Base-by-base conservation (phyloP, 2,797 vertebrate species). In the Nyctalus aviator region DNA sequence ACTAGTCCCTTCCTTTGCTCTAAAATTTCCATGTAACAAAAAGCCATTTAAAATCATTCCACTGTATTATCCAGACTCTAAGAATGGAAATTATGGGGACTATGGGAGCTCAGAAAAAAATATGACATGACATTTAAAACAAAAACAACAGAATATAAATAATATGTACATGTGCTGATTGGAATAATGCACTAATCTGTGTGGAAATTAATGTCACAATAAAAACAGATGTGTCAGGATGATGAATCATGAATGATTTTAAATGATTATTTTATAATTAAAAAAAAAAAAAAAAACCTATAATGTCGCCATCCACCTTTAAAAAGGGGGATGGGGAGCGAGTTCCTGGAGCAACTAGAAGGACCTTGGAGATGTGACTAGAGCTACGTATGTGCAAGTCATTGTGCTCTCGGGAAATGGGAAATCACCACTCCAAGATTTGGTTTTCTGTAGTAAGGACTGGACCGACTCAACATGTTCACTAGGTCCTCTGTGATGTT, bases 21-120 rank as follows among this genome's bases (percentile, higher is more conserved):
- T 91, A 23, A 89, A 75, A 91, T 79, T 69, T 93, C 57, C 32
- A 55, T n/a, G 15, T 59, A 64, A 86, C 17, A 76, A 91, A 85
- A 77, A 53, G 30, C 7, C n/a, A 84, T 50, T 86, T 93, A 86
- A 94, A 88, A 92, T 37, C 41, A 84, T 69, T 20, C 23, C 50
- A 59, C 37, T 59, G 0, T 64, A 69, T 83, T 48, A 93, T 35
- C 53, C 4, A 83, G n/a, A 88, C 32, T 76, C 37, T 71, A 71
- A 55, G 82, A 84, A 59, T 62, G 10, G 37, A 85, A 91, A 94
- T 68, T 48, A 44, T 15, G 15, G 48, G 41, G 27, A 75, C 50
- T 78, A 21, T 48, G 41, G 6, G 21, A 64, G 69, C 30, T 81
- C 37, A 87, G 25, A 46, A 55, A 53, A 76, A 69, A 69, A 82